Evolutionary conservation across 2,888 invertebrate species (phyloP).

Genomic region (Sphaerophoria taeniata): DNA sequence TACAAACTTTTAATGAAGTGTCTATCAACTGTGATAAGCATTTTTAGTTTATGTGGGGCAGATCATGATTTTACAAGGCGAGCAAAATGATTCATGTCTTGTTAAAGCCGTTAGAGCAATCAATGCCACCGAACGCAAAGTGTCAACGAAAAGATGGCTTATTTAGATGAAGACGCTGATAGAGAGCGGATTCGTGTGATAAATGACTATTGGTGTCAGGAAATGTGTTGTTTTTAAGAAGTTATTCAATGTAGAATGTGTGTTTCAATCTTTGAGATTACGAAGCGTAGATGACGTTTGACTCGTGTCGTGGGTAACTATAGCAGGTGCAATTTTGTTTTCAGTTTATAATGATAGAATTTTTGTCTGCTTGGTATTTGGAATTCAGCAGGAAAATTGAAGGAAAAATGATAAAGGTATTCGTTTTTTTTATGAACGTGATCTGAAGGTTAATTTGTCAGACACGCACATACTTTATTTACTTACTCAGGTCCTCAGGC

Average conservation of each 20-base stretch:
- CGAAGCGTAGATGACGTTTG: slow-evolving; percentile 3
- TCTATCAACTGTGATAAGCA: slow-evolving; percentile 66
- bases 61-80: slow-evolving; percentile 19
- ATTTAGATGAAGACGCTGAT: slow-evolving; percentile 57
- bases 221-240: slow-evolving; percentile 23
- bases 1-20: slow-evolving; percentile 68
- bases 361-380: no score
- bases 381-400: no score
- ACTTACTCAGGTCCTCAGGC: no score
- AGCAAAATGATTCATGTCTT: slow-evolving; percentile 51
- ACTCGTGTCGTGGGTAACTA: neutral
- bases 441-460: no score
- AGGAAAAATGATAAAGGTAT: no score
- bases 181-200: slow-evolving; percentile 26
- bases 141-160: slow-evolving; percentile 68
- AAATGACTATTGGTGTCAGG: slow-evolving; percentile 20
- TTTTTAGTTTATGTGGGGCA: slow-evolving; percentile 55
- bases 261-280: neutral
- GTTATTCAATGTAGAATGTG: slow-evolving; percentile 11
- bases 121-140: slow-evolving; percentile 44
- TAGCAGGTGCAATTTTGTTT: slow-evolving; percentile 22
- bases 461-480: no score
- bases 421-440: no score
- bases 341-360: slow-evolving; percentile 8
- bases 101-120: slow-evolving; percentile 59